A percentile compares a stretch with the other conserved stretches of the same genome.
Conservation (phyloP, 2,888 invertebrate species). For the Agrotis exclamationis region DNA sequence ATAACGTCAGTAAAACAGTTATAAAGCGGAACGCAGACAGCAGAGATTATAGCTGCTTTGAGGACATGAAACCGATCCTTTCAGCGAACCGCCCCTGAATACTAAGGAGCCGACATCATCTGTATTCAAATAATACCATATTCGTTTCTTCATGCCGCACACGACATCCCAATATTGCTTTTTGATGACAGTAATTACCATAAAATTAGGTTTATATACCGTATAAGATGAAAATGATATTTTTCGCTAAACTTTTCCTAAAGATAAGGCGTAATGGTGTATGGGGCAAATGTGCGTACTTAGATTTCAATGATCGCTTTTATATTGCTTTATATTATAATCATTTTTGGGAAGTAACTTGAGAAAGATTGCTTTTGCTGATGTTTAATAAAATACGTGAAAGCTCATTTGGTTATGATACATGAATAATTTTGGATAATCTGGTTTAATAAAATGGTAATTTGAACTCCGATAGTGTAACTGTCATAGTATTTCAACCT, state of each 20-base stretch:
- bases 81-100: conserved; percentile 51
- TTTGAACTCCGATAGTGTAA: neutral
- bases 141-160: conserved; percentile 66
- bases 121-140: conserved; percentile 74
- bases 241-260: conserved; percentile 50
- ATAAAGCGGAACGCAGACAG: conserved; percentile 53
- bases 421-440: neutral
- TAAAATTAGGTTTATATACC: conserved; percentile 67
- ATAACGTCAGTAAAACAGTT: conserved; percentile 58
- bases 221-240: conserved; percentile 64
- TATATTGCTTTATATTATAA: conserved; percentile 41
- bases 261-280: conserved; percentile 38
- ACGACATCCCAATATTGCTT: conserved; percentile 70
- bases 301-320: conserved; percentile 53
- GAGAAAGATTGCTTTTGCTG: conserved; percentile 8
- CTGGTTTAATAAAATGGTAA: neutral
- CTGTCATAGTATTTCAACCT: neutral
- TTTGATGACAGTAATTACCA: conserved; percentile 72
- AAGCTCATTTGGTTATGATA: neutral
- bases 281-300: conserved; percentile 24
- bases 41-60: conserved; percentile 60
- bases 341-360: conserved; percentile 16
- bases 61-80: conserved; percentile 63
- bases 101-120: conserved; percentile 64
- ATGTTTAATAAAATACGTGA: neutral